These are phyloP conservation scores for Larimichthys polyactis DNA, from an alignment of 2,113 vertebrate genomes.

Conservation along the genomic window DNA sequence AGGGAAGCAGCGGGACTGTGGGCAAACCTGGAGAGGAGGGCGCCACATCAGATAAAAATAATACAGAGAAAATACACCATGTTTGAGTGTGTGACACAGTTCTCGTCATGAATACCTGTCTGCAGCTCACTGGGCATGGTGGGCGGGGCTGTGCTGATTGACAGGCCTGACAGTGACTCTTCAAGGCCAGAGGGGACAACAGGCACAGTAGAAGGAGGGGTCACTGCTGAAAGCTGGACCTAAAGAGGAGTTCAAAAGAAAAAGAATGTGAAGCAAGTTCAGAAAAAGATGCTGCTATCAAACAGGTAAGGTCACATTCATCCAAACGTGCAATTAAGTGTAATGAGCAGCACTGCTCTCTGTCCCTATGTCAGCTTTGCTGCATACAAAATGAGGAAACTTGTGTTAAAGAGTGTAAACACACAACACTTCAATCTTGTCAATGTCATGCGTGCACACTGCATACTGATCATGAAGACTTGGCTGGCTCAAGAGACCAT, in stretches of 20 bases:
- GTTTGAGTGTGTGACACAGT: not conserved
- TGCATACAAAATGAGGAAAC: constrained; percentile 29
- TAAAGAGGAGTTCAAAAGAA: constrained; percentile 61
- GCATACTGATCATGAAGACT: constrained; percentile 18
- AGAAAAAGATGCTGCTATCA: constrained; percentile 20
- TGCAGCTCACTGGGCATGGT: constrained; percentile 90
- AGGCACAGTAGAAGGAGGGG: constrained; percentile 84
- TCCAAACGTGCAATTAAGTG: constrained; percentile 25
- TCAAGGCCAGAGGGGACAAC: constrained; percentile 87
- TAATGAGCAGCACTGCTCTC: constrained; percentile 18
- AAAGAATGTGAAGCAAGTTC: not conserved
- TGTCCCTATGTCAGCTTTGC: not conserved
- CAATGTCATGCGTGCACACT: constrained; percentile 1
- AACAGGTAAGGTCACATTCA: constrained; percentile 40
- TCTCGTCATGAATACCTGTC: constrained; percentile 85
- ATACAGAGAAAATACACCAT: not conserved
- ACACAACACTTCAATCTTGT: constrained; percentile 8
- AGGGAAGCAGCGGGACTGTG: constrained; percentile 93
- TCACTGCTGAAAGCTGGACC: constrained; percentile 97
- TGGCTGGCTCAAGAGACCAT: not conserved
- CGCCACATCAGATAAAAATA: not conserved
- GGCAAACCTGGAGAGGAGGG: constrained; percentile 87
- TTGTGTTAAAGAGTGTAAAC: constrained; percentile 2
- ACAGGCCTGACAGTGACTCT: constrained; percentile 89
- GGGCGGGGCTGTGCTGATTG: constrained; percentile 88